These are phyloP conservation scores for Vanessa tameamea DNA, from an alignment of 1,140 invertebrate genomes.

Conservation along the genomic window DNA sequence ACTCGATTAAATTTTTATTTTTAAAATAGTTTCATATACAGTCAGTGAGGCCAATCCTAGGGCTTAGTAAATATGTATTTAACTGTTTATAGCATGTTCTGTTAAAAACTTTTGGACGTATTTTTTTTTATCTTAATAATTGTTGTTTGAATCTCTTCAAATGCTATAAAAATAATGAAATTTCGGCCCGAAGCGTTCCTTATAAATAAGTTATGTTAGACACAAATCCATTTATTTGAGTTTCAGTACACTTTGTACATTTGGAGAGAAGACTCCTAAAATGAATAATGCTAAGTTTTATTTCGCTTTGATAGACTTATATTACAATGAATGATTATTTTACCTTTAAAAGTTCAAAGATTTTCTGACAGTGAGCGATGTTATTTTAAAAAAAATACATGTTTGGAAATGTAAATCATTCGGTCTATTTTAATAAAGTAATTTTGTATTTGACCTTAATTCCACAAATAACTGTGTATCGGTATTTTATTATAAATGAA, in stretches of 20 bases:
- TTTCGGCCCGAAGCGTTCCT: conserved; percentile 9
- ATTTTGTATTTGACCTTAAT: not conserved
- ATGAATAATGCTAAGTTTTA: conserved; percentile 11
- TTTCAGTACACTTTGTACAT: not conserved
- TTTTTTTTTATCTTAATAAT: not conserved
- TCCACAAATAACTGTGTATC: not conserved
- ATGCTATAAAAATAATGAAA: not conserved
- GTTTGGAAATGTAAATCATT: not conserved
- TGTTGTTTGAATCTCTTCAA: conserved; percentile 3
- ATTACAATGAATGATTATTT: conserved; percentile 17
- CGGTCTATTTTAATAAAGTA: not conserved
- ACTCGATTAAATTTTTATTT: conserved; percentile 29
- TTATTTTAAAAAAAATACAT: conserved; percentile 4
- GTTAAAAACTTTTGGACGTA: not conserved
- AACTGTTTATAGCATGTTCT: not conserved
- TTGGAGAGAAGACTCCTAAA: conserved; percentile 1
- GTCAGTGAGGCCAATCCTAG: conserved; percentile 5
- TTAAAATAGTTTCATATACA: conserved; percentile 31
- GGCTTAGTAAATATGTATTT: not conserved
- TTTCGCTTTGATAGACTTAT: conserved; percentile 15
- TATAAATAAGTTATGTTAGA: conserved; percentile 16
- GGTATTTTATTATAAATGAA: not conserved
- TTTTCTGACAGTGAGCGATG: conserved; percentile 11
- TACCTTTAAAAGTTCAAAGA: conserved; percentile 19
- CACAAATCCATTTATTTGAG: conserved; percentile 8